A percentile compares a stretch with the other conserved stretches of the same genome.
These are phyloP conservation scores for Brachyhypopomus gauderio DNA, from an alignment of 2,113 vertebrate genomes.

Conservation along the genomic window DNA sequence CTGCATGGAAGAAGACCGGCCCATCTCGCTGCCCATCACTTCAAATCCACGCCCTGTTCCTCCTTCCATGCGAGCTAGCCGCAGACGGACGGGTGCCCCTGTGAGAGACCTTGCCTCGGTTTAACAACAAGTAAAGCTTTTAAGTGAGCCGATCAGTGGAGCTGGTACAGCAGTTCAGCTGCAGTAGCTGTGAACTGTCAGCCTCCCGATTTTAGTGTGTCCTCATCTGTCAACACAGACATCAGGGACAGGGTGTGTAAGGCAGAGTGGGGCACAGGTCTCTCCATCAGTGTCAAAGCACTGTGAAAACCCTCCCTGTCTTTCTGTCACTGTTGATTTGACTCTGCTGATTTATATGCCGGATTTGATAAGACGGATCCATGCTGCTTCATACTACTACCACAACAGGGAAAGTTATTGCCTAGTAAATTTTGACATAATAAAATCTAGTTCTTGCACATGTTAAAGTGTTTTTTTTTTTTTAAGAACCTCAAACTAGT, in stretches of 20 bases:
- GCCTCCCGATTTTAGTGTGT: neutral
- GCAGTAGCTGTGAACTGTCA: no score
- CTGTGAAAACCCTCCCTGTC: constrained; percentile 22
- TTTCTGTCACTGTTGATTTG: no score
- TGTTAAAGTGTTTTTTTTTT: no score
- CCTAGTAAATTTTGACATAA: neutral
- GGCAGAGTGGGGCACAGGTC: constrained; percentile 11
- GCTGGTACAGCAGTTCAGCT: no score
- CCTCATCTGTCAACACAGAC: neutral
- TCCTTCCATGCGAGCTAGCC: no score
- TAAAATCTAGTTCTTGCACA: neutral
- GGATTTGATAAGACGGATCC: neutral
- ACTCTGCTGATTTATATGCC: constrained; percentile 8
- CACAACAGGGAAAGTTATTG: constrained; percentile 22
- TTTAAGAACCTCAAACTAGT: neutral
- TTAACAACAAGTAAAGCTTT: no score
- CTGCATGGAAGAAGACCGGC: no score
- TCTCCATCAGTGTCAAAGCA: neutral
- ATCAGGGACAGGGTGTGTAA: neutral
- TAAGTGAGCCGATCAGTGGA: no score
- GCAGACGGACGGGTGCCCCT: no score
- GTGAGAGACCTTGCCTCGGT: no score
- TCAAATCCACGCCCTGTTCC: no score
- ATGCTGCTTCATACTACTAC: neutral
- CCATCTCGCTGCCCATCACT: no score